Conservation (phyloP, 2,888 invertebrate genomes). For the Plebejus melissa region DNA sequence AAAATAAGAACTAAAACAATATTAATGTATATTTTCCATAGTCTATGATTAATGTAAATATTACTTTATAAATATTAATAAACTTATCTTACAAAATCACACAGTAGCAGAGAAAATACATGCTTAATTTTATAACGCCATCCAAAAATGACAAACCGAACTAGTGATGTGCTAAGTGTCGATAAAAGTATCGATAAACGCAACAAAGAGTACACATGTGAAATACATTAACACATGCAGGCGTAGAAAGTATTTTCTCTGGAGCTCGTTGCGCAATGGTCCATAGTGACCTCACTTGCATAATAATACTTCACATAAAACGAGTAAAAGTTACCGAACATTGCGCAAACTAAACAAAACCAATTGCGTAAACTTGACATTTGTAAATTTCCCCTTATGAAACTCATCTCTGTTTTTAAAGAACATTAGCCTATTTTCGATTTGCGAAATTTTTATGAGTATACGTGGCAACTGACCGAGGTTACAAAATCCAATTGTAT, state of each 20-base stretch:
- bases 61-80: no score
- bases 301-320: constrained; percentile 59
- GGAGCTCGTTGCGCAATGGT: constrained; percentile 56
- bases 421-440: constrained; percentile 25
- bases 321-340: constrained; percentile 60
- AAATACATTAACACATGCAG: constrained; percentile 26
- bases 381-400: constrained; percentile 41
- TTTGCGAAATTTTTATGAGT: constrained; percentile 21
- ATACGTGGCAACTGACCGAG: neutral
- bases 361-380: constrained; percentile 68
- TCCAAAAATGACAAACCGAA: neutral
- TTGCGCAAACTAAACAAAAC: constrained; percentile 61
- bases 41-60: neutral
- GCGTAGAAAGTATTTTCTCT: constrained; percentile 66
- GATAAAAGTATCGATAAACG: constrained; percentile 20
- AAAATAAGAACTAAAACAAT: neutral
- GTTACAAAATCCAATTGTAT: constrained; percentile 3
- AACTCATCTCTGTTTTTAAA: constrained; percentile 26
- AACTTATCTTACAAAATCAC: neutral
- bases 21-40: neutral
- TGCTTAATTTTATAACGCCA: neutral
- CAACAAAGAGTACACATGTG: constrained; percentile 17
- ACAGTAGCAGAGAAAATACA: neutral
- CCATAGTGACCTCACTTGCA: constrained; percentile 68
- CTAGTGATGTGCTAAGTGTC: constrained; percentile 15